Conservation (phyloP, 2,797 vertebrate genomes). For the Furcifer pardalis region DNA sequence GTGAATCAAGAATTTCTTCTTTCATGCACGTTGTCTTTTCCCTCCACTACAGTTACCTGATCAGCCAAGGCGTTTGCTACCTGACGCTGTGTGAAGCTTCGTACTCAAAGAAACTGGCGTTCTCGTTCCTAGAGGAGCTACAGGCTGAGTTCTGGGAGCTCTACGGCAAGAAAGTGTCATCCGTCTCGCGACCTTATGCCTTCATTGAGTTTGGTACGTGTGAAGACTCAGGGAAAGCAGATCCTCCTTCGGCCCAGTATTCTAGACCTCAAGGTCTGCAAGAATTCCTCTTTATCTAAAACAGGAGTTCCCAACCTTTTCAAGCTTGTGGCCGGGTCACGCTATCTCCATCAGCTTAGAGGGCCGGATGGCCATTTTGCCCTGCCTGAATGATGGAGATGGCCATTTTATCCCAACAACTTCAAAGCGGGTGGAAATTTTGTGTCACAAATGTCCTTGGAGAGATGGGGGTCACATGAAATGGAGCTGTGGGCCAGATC, state of each 20-base stretch:
- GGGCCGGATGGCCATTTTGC: too few species aligned
- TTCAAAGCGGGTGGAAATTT: too few species aligned
- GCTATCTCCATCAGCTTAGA: too few species aligned
- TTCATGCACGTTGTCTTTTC: background rate
- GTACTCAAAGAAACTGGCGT: conserved; percentile 46
- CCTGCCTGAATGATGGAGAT: too few species aligned
- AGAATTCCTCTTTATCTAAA: too few species aligned
- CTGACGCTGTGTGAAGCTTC: conserved; percentile 48
- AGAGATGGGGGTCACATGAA: too few species aligned
- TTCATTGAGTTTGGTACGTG: conserved; percentile 54
- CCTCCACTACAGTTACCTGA: conserved; percentile 30
- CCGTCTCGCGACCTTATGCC: conserved; percentile 48
- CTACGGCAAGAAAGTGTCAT: conserved; percentile 37
- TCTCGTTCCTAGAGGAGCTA: conserved; percentile 47
- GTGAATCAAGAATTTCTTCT: background rate
- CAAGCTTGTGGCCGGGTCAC: too few species aligned
- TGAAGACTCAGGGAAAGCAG: background rate
- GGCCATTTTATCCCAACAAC: too few species aligned
- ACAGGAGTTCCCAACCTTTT: too few species aligned
- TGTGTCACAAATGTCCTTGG: too few species aligned
- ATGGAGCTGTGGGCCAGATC: too few species aligned
- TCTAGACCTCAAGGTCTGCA: background rate
- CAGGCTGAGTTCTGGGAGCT: conserved; percentile 54
- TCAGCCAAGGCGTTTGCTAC: conserved; percentile 49
- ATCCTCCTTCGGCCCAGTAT: too few species aligned